Percentiles rank a stretch among this genome's conserved stretches.
Conservation (phyloP, 2,113 vertebrate species). For the Anoplopoma fimbria region DNA sequence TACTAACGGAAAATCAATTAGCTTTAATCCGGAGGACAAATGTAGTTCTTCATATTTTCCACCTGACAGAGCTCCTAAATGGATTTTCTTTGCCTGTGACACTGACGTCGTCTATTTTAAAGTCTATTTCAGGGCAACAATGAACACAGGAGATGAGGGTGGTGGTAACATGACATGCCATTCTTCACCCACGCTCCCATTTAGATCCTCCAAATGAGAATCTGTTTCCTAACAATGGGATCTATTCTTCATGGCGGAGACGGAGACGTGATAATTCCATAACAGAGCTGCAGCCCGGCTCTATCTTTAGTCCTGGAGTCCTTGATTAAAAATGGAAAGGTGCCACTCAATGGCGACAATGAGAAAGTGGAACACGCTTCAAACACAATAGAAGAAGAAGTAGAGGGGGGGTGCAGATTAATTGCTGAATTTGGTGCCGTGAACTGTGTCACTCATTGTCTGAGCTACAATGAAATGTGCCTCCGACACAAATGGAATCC, state of each 20-base stretch:
- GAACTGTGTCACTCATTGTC: conserved; percentile 57
- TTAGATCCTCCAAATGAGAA: conserved; percentile 35
- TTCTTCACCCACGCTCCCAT: conserved; percentile 37
- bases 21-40: conserved; percentile 9
- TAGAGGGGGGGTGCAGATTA: conserved; percentile 10
- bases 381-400: conserved; percentile 33
- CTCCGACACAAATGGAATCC: conserved; percentile 55
- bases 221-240: conserved; percentile 34
- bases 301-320: conserved; percentile 42
- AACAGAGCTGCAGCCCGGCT: conserved; percentile 30
- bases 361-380: conserved; percentile 3
- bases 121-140: neutral
- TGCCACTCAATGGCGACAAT: conserved; percentile 35
- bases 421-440: conserved; percentile 40
- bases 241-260: conserved; percentile 33
- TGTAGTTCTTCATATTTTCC: conserved; percentile 35
- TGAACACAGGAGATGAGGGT: conserved; percentile 26
- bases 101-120: conserved; percentile 25
- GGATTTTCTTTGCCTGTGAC: conserved; percentile 18
- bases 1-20: conserved; percentile 10
- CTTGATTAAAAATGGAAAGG: conserved; percentile 61
- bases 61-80: conserved; percentile 25
- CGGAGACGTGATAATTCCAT: conserved; percentile 43
- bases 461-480: conserved; percentile 54
- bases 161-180: conserved; percentile 36